These are phyloP conservation scores for Drosophila meridionalis DNA, from an alignment of 2,888 invertebrate genomes.

Conservation along the genomic window DNA sequence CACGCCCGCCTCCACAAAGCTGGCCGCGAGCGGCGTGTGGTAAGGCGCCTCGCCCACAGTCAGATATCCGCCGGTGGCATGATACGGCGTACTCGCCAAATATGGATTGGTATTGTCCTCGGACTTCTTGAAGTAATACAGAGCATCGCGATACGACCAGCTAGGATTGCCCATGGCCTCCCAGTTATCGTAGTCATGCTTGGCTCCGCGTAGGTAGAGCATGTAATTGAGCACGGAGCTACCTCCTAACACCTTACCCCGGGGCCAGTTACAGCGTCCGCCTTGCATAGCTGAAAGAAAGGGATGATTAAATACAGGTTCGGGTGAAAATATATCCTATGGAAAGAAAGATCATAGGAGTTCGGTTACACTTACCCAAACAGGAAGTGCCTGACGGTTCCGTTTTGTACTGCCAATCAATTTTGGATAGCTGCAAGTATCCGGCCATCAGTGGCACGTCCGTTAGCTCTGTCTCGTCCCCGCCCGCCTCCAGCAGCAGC, in stretches of 20 bases:
- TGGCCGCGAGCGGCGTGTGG: conserved; percentile 92
- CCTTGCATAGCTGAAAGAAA: conserved; percentile 90
- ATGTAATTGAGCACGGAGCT: conserved; percentile 96
- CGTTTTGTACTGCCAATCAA: conserved; percentile 97
- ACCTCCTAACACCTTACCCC: conserved; percentile 96
- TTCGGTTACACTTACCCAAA: conserved; percentile 87
- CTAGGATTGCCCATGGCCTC: conserved; percentile 94
- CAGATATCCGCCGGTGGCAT: conserved; percentile 92
- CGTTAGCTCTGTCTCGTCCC: conserved; percentile 95
- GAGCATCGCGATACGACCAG: conserved; percentile 92
- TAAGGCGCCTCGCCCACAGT: conserved; percentile 95
- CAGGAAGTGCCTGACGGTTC: conserved; percentile 94
- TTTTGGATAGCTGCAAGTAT: conserved; percentile 93
- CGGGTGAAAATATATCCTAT: no score
- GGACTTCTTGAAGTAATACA: conserved; percentile 95
- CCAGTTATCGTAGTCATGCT: conserved; percentile 95
- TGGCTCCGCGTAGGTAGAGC: conserved; percentile 95
- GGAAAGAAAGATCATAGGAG: not conserved
- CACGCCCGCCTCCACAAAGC: conserved; percentile 93
- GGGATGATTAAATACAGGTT: not conserved
- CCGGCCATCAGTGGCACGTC: conserved; percentile 95
- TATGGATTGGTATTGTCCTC: conserved; percentile 96
- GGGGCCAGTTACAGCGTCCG: conserved; percentile 94
- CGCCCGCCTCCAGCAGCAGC: conserved; percentile 93
- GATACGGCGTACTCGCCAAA: conserved; percentile 91